These are phyloP conservation scores for Urechis unicinctus DNA, from an alignment of 2,888 invertebrate species.

Conservation along the genomic window DNA sequence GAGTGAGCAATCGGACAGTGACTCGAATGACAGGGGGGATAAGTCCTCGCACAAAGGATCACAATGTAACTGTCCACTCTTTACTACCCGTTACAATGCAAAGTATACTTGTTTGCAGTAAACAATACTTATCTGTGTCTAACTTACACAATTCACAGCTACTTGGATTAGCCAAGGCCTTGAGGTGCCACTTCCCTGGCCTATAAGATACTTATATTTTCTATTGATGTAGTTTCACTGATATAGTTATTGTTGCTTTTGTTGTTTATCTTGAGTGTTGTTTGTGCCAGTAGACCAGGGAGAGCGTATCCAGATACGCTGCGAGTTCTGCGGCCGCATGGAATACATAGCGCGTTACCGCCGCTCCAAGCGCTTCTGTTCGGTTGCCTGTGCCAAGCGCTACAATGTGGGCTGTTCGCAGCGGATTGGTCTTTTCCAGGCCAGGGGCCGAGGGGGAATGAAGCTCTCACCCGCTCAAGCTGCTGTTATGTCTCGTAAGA, in stretches of 20 bases:
- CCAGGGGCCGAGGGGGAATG: neutral
- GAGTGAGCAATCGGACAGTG: neutral
- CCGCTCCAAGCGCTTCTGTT: constrained; percentile 67
- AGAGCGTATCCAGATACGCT: constrained; percentile 51
- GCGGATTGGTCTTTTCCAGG: constrained; percentile 29
- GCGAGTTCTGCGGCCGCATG: constrained; percentile 69
- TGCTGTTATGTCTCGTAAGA: neutral
- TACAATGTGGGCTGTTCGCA: constrained; percentile 51
- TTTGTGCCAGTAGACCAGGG: neutral
- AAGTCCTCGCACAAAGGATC: too few relatives aligned
- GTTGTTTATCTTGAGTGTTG: neutral
- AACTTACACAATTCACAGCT: too few relatives aligned
- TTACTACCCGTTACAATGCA: too few relatives aligned
- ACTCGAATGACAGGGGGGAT: neutral
- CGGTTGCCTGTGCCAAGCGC: constrained; percentile 65
- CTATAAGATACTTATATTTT: too few relatives aligned
- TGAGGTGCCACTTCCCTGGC: too few relatives aligned
- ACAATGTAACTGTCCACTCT: too few relatives aligned
- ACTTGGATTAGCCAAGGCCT: too few relatives aligned
- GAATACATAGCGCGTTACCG: constrained; percentile 64
- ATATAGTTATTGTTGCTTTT: neutral
- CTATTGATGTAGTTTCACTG: neutral
- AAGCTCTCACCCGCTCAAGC: constrained; percentile 1
- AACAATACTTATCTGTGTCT: too few relatives aligned
- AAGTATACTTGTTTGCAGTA: too few relatives aligned